A percentile compares a stretch with the other conserved stretches of the same genome.
Evolutionary conservation across 2,888 invertebrate genomes (phyloP).

Genomic region (Hirudinaria manillensis): DNA sequence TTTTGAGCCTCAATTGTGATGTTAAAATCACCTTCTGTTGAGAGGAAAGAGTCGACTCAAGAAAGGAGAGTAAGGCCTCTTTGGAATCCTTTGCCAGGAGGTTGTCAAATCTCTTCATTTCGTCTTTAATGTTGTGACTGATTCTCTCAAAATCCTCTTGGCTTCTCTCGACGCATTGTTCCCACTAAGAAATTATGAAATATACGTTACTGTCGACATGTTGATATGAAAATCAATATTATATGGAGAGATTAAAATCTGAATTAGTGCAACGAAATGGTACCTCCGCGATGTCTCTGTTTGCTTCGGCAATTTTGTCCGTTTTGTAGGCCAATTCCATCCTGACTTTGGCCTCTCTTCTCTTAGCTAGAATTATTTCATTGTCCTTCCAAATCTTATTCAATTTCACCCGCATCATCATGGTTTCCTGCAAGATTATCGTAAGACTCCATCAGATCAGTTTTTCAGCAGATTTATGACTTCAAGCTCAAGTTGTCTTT

Average conservation of each 20-base stretch:
- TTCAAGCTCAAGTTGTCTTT: too few species aligned
- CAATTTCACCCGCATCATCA: conserved; percentile 64
- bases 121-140: conserved; percentile 85
- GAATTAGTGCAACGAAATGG: too few species aligned
- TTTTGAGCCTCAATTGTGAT: background rate
- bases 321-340: conserved; percentile 79
- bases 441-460: too few species aligned
- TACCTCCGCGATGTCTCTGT: conserved; percentile 88
- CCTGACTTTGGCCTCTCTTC: conserved; percentile 87
- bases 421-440: background rate
- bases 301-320: conserved; percentile 81
- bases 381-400: conserved; percentile 98
- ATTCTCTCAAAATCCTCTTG: conserved; percentile 93
- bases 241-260: too few species aligned
- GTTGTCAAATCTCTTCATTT: conserved; percentile 84
- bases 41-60: conserved; percentile 86
- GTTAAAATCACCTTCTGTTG: conserved; percentile 73
- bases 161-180: conserved; percentile 88
- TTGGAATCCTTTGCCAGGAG: conserved; percentile 83
- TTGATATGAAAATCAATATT: background rate
- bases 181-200: conserved; percentile 68
- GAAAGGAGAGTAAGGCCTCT: conserved; percentile 77
- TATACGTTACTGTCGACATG: background rate
- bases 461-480: too few species aligned
- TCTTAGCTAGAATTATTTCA: conserved; percentile 84